A percentile compares a stretch with the other conserved stretches of the same genome.
Conservation (phyloP, 2,113 vertebrate species). For the Microcebus tavaratra region DNA sequence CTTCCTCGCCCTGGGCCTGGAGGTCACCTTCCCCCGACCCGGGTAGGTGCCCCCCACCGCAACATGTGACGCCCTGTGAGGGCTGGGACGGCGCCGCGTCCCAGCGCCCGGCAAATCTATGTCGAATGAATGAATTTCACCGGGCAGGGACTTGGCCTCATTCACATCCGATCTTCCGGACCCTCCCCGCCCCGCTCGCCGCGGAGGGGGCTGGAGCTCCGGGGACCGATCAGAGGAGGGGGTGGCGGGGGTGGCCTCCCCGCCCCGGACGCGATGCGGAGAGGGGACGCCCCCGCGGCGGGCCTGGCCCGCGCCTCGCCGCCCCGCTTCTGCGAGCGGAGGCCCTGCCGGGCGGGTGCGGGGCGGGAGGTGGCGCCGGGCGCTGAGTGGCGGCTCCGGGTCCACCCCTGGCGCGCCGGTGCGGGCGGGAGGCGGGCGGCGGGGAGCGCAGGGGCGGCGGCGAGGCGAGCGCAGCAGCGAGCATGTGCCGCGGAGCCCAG, state of each 20-base stretch:
- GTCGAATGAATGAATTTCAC: conserved; percentile 58
- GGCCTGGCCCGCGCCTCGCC: neutral
- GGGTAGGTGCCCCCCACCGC: neutral
- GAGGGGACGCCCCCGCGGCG: neutral
- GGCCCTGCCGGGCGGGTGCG: conserved; percentile 41
- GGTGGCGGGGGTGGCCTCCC: neutral
- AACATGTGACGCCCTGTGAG: neutral
- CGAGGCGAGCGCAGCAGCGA: conserved; percentile 75
- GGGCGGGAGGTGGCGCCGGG: conserved; percentile 69
- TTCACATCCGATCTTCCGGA: neutral
- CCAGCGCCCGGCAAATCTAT: neutral
- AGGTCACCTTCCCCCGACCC: conserved; percentile 22
- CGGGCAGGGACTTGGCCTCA: neutral
- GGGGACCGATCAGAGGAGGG: neutral
- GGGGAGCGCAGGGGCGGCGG: conserved; percentile 78
- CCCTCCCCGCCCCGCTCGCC: neutral
- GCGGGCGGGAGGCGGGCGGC: conserved; percentile 73
- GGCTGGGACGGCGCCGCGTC: neutral
- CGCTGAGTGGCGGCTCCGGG: conserved; percentile 77
- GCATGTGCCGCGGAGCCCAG: conserved; percentile 85
- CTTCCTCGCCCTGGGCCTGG: neutral
- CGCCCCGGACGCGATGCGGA: no score
- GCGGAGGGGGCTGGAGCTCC: neutral
- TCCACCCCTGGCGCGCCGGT: conserved; percentile 73
- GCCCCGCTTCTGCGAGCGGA: neutral